A percentile compares a stretch with the other conserved stretches of the same genome.
These are phyloP conservation scores for Melolontha melolontha DNA, from an alignment of 2,888 invertebrate species.

Conservation along the genomic window DNA sequence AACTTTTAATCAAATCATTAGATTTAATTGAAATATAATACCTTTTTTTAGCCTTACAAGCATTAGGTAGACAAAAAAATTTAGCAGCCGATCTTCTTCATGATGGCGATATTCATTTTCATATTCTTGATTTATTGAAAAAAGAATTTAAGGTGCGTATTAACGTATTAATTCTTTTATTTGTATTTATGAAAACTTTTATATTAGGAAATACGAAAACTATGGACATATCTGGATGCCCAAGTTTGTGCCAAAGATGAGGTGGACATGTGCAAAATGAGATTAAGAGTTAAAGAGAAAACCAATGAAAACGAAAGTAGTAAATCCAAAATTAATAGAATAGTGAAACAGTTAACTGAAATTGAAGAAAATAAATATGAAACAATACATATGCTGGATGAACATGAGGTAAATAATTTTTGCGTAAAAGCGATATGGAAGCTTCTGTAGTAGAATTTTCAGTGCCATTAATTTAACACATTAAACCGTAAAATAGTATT, in stretches of 20 bases:
- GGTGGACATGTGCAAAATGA: conserved; percentile 76
- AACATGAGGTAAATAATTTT: conserved; percentile 59
- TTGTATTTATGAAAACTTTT: conserved; percentile 42
- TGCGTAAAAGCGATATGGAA: no score
- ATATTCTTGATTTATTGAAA: conserved; percentile 72
- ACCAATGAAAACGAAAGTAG: conserved; percentile 46
- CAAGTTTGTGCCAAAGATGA: conserved; percentile 75
- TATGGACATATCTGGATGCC: conserved; percentile 63
- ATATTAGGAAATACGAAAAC: conserved; percentile 59
- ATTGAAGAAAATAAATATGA: conserved; percentile 60
- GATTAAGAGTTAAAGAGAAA: conserved; percentile 68
- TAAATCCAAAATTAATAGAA: conserved; percentile 47
- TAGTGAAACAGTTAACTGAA: conserved; percentile 59
- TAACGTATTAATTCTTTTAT: conserved; percentile 4
- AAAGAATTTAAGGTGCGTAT: conserved; percentile 72
- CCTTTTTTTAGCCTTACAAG: conserved; percentile 61
- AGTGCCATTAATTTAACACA: no score
- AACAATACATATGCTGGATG: conserved; percentile 62
- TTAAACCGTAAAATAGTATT: no score
- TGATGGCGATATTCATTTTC: conserved; percentile 69
- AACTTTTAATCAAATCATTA: not conserved
- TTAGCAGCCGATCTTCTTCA: conserved; percentile 60
- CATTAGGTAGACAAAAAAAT: conserved; percentile 63
- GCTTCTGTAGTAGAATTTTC: no score
- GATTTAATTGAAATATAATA: not conserved